Percentiles rank a stretch among this genome's conserved stretches.
Evolutionary conservation across 2,113 vertebrate species (phyloP).

Genomic region (Melanocharis versteri): DNA sequence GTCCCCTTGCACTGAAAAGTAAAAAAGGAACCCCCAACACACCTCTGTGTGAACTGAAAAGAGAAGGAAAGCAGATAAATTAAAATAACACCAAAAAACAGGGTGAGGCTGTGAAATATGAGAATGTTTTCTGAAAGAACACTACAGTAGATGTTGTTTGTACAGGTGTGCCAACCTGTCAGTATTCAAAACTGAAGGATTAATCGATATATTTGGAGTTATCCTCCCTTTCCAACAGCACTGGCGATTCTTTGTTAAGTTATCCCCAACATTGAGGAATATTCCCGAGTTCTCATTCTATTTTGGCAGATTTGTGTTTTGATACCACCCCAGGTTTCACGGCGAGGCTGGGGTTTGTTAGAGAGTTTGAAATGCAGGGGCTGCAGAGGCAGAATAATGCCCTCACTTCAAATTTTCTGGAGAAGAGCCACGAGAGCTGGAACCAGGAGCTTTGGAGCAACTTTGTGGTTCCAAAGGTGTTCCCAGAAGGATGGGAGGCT

Average conservation of each 20-base stretch:
- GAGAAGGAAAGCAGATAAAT: neutral
- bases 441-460: neutral
- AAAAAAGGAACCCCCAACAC: neutral
- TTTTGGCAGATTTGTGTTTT: neutral
- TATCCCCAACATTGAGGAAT: neutral
- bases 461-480: neutral
- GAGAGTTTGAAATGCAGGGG: neutral
- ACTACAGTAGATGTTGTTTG: accelerated
- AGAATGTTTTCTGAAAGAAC: neutral
- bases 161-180: no score
- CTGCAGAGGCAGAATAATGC: neutral
- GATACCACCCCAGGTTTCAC: accelerated
- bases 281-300: neutral
- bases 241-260: neutral
- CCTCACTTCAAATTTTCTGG: neutral
- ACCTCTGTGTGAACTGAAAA: neutral
- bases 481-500: neutral
- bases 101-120: accelerated
- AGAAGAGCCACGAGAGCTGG: neutral
- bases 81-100: neutral
- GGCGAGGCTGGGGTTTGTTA: neutral
- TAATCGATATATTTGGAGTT: neutral
- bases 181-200: accelerated
- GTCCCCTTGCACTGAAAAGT: accelerated
- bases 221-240: neutral